Base-by-base conservation (phyloP, 2,888 invertebrate genomes). In the Anthophora plumipes region DNA sequence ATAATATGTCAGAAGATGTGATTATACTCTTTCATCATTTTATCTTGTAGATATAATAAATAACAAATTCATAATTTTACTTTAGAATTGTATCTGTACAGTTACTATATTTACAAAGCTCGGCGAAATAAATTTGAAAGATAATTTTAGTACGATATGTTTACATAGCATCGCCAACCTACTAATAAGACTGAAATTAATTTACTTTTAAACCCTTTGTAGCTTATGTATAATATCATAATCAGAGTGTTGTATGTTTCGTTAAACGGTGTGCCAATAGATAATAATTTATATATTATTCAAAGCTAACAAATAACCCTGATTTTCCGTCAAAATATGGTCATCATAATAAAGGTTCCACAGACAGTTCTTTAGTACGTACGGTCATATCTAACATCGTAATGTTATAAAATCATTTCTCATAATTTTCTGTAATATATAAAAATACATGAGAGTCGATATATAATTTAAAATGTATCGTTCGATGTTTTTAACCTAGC, bases 401-500 rank as follows among this genome's bases (percentile, higher is more conserved):
- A n/a, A 70, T 9, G 1, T 39, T 61, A 11, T 48, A 1, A 14
- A 31, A 31, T 0, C 9, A 20, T 41, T 14, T 37, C 4, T n/a
- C n/a, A 1, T 14, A 46, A 20, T 7, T 37, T 48, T 20, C 31
- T 14, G 14, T 55, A 8, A 17, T n/a, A 25, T 39, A 39, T 22
- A 6, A 9, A 41, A 0, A 11, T 4, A 0, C 12, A 31, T 17
- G 31, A 39, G 8, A 0, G 11, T 14, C 0, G 17, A 3, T 11
- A n/a, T 25, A 31, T 41, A n/a, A 48, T 64, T 46, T 8, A 41
- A 20, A 48, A 43, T n/a, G 22, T 50, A 43, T 31, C n/a, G 43
- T 52, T 68, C 25, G 37, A 46, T 20, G 8, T 12, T 5, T 48
- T 52, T 78, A 82, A 82, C 55, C 73, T 59, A 76, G 20, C 39